These are phyloP conservation scores for Sturmia bella DNA, from an alignment of 2,888 invertebrate genomes.

Conservation along the genomic window DNA sequence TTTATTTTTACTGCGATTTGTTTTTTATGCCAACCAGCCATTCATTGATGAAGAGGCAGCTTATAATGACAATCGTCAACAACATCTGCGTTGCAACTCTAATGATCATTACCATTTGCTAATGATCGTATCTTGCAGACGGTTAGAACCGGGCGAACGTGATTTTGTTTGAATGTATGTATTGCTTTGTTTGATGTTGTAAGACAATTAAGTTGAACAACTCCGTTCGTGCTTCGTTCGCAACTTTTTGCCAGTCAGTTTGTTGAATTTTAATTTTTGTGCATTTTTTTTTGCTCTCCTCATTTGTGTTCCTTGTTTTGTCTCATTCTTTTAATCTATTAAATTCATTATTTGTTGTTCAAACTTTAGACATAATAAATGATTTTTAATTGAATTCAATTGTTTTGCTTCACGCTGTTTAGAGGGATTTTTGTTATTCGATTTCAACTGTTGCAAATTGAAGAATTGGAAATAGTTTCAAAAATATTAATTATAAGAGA, in stretches of 20 bases:
- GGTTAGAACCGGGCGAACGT: conserved; percentile 44
- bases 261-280: conserved; percentile 45
- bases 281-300: conserved; percentile 44
- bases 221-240: background rate
- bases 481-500: background rate
- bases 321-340: conserved; percentile 32
- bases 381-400: conserved; percentile 70
- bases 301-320: background rate
- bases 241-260: conserved; percentile 22
- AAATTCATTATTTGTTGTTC: conserved; percentile 44
- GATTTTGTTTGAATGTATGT: conserved; percentile 39
- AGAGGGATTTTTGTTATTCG: conserved; percentile 3
- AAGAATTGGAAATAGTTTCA: too few species aligned
- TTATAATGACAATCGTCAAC: background rate
- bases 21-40: conserved; percentile 10
- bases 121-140: background rate
- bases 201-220: conserved; percentile 35
- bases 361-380: conserved; percentile 33
- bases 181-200: conserved; percentile 5
- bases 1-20: conserved; percentile 6
- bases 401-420: conserved; percentile 62
- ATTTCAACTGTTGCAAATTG: background rate
- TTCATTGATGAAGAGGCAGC: conserved; percentile 26
- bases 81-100: conserved; percentile 10
- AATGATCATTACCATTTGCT: conserved; percentile 34